Evolutionary conservation across 92 coral and sea anemone species (phyloP), one percentile per base, ranked within the genome.

Genomic region (Heliopora coerulea): DNA sequence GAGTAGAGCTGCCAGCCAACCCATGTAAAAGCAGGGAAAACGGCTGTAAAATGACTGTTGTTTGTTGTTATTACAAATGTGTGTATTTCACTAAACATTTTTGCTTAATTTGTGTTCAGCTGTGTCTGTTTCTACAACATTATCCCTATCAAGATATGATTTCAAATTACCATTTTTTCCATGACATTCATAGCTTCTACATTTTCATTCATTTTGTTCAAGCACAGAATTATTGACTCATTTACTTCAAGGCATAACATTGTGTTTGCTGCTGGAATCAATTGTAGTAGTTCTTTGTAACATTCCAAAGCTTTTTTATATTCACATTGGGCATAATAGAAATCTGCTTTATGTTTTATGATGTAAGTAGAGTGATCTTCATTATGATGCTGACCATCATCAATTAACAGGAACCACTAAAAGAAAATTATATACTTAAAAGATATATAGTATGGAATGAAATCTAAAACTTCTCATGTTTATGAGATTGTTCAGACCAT

Each of bases 291-390:
- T 57, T 70, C 15, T n/a, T 70, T 49, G 54, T 50, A 70, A 54
- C 63, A 52, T 21, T 50, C 35, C 26, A 52, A 6, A n/a, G 77
- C 63, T 30, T 70, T 18, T 6, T 12, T 17, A 31, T 30, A 70
- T 52, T 50, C 42, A 32, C 62, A 12, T 54, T 52, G 77, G 30
- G 62, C 77, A 24, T 70, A 70, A 5, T 31, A 19, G 34, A 52
- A 70, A 70, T 70, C 77, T 8, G 77, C 77, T 70, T 70, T 70
- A 30, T 54, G 54, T 54, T 54, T 52, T 57, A 70, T 27, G 18
- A 56, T 56, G 30, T 56, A 14, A 28, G 30, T 56, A 1, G 61
- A 6, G 4, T 28, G 30, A 17, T 3, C 14, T 14, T 17, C 30
- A 56, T 56, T 17, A 23, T 23, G 23, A 23, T 5, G 5, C 17